phyloP scores from a whole-genome alignment of 2,113 vertebrate genomes.

The Edolisoma coerulescens region DNA sequence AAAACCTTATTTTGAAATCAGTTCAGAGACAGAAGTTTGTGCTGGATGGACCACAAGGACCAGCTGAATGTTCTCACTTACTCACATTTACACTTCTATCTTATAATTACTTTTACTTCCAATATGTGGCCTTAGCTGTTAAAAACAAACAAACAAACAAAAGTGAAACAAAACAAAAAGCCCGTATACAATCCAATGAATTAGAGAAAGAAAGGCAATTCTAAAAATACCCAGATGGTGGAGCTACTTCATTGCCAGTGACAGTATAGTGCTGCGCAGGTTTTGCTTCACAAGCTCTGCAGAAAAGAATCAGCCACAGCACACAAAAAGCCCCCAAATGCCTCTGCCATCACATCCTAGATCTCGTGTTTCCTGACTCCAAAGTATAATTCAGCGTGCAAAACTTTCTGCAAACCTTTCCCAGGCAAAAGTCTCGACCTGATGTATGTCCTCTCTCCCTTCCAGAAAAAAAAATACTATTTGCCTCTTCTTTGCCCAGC shows the following conservation, averaged over 20 bases:
- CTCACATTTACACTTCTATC: not conserved
- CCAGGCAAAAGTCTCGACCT: not conserved
- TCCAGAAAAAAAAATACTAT: not conserved
- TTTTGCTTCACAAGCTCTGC: not conserved
- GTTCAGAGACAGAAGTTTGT: not conserved
- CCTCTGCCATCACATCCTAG: not conserved
- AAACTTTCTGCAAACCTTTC: not conserved
- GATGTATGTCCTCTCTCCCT: not conserved
- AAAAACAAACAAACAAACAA: not conserved
- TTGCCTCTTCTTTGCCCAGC: not conserved
- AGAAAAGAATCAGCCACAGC: not conserved
- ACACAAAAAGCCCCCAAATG: not conserved
- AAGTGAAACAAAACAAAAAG: not conserved
- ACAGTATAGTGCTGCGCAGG: not conserved
- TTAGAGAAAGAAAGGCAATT: not conserved
- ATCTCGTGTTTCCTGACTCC: not conserved
- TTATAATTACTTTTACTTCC: not conserved
- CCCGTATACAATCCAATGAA: rapidly evolving
- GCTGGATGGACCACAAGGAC: not conserved
- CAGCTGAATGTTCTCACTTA: not conserved
- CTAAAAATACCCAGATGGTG: constrained; percentile 56
- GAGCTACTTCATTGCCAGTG: constrained; percentile 56
- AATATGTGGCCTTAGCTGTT: not conserved
- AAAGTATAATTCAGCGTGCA: not conserved
- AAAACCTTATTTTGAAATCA: not conserved